Evolutionary conservation across 2,797 vertebrate genomes (phyloP), one percentile per base, ranked within the genome.

Genomic region (Knipowitschia caucasica): DNA sequence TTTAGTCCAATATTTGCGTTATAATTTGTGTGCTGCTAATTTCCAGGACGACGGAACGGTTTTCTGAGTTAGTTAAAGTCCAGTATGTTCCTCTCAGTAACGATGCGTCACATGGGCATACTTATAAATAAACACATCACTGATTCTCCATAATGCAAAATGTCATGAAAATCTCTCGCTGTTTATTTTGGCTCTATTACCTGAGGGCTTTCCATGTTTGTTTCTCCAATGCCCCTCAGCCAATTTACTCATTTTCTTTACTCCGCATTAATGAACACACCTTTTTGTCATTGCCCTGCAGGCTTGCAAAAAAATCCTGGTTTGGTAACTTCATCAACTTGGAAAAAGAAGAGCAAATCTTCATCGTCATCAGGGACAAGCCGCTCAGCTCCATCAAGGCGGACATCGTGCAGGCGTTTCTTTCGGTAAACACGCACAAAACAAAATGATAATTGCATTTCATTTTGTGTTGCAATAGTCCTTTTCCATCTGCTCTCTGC

Each of bases 261-360:
- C 14, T 6, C 46, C 15, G 29, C 25, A 15, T 1, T 30, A 27
- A 64, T 53, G 11, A 20, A 21, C 27, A 23, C 8, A 23, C 15
- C 34, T 17, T 53, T 7, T 33, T 31, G 0, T 64, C 44, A 53
- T 30, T 47, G 26, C 18, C 18, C 57, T 15, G 5, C 84, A 99
- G 96, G 89, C 94, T 99, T 89, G 96, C 96, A 91, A 99, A 99
- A 92, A 99, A 98, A 85, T 99, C 96, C 52, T 99, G 96, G 96
- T 99, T 99, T 0, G 96, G 95, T 88, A 99, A 99, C 86, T 99
- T 99, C 83, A 95, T 99, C 89, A 98, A 85, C 86, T 84, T 98
- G 83, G 96, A 99, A 81, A 99, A 99, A 85, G 96, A 99, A 79
- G 96, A 99, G 74, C 96, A 99, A 89, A 95, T 99, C 88, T 99